Conservation (phyloP, 2,888 invertebrate species). For the Brassicogethes aeneus region DNA sequence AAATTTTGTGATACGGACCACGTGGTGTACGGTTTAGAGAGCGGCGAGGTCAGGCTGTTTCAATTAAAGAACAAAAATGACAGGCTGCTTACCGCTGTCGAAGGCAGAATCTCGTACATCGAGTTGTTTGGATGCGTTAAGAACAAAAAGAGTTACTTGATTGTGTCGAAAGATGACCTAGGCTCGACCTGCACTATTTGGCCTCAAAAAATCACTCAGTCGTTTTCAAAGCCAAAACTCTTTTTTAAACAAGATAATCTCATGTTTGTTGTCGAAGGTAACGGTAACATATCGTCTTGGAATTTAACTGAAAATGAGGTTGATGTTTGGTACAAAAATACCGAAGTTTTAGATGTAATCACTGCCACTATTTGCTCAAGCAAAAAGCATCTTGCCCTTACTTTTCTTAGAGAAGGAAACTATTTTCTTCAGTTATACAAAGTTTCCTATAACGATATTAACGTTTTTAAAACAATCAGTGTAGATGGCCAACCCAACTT, state of each 20-base stretch:
- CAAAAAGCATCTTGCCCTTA: constrained; percentile 5
- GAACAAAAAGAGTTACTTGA: not conserved
- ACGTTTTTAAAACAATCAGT: constrained; percentile 6
- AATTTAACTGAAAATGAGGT: not conserved
- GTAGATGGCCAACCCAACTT: constrained; percentile 19
- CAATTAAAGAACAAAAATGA: constrained; percentile 23
- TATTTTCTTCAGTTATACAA: constrained; percentile 12
- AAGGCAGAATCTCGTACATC: constrained; percentile 18
- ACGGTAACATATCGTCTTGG: constrained; percentile 5
- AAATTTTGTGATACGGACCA: constrained; percentile 28
- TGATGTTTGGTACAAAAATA: not conserved
- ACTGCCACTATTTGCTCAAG: constrained; percentile 1
- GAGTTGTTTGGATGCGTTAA: constrained; percentile 18
- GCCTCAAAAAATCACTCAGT: not conserved
- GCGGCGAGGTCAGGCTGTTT: constrained; percentile 27
- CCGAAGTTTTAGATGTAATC: not conserved
- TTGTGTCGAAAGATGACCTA: constrained; percentile 1
- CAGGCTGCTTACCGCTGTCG: not conserved
- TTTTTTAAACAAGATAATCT: not conserved
- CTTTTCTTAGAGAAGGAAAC: constrained; percentile 6
- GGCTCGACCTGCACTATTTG: not conserved
- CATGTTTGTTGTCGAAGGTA: constrained; percentile 5
- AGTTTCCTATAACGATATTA: constrained; percentile 2
- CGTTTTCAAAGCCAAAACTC: not conserved
- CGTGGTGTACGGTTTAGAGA: constrained; percentile 30